Percentiles rank a stretch among this genome's conserved stretches.
These are phyloP conservation scores for Scytalopus superciliaris DNA, from an alignment of 2,113 vertebrate genomes.

Conservation along the genomic window DNA sequence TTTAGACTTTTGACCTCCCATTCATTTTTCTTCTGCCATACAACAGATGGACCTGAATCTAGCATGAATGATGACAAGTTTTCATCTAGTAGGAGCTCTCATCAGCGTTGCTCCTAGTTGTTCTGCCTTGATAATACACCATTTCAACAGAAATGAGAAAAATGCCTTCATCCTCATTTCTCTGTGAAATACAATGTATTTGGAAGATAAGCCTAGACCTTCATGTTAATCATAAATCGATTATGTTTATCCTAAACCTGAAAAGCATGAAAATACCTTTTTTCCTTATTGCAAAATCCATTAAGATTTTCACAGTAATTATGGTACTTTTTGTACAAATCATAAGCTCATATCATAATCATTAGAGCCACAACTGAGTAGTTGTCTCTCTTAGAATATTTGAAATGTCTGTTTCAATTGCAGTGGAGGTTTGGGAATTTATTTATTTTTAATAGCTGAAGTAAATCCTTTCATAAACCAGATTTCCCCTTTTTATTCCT, in stretches of 20 bases:
- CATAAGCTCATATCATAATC: slow-evolving; percentile 17
- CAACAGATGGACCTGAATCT: background rate
- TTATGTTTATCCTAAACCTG: slow-evolving; percentile 61
- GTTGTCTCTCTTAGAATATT: slow-evolving; percentile 21
- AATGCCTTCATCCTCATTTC: slow-evolving; percentile 63
- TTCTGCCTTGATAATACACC: slow-evolving; percentile 24
- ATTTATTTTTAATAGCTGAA: slow-evolving; percentile 39
- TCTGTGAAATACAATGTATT: slow-evolving; percentile 69
- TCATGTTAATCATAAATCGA: slow-evolving; percentile 74
- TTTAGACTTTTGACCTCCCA: background rate
- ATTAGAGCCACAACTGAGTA: slow-evolving; percentile 26
- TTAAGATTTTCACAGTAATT: slow-evolving; percentile 64
- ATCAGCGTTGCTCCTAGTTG: background rate
- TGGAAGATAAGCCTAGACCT: slow-evolving; percentile 55
- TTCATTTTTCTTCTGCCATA: background rate
- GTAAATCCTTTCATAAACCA: slow-evolving; percentile 56
- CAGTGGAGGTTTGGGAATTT: slow-evolving; percentile 7
- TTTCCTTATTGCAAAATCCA: slow-evolving; percentile 65
- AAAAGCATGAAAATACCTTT: slow-evolving; percentile 59
- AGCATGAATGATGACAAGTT: background rate
- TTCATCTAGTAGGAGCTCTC: background rate
- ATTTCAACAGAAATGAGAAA: slow-evolving; percentile 61
- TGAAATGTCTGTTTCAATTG: slow-evolving; percentile 52
- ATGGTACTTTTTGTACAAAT: slow-evolving; percentile 48
- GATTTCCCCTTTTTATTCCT: slow-evolving; percentile 44